Percentiles rank a stretch among this genome's conserved stretches.
phyloP scores from a whole-genome alignment of 2,797 vertebrate genomes.

The Mormyrus proboscirostris region DNA sequence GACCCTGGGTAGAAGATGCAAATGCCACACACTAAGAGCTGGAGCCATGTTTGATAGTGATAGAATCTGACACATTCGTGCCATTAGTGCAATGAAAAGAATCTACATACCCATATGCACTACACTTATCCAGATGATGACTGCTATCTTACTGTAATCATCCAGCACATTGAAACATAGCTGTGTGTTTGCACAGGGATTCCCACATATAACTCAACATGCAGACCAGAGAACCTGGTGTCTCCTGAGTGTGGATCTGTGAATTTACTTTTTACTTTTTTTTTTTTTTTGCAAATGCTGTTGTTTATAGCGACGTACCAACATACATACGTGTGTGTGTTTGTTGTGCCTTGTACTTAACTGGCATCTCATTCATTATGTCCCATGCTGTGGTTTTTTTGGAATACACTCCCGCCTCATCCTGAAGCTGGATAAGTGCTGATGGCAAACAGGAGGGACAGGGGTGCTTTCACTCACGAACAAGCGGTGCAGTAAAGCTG shows the following conservation, averaged over 20 bases:
- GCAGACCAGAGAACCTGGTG: neutral
- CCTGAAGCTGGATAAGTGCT: neutral
- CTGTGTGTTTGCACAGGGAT: neutral
- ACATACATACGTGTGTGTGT: neutral
- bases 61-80: neutral
- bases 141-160: neutral
- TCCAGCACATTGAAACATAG: neutral
- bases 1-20: neutral
- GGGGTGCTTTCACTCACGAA: neutral
- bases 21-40: neutral
- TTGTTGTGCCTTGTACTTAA: neutral
- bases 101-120: neutral
- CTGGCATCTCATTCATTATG: neutral
- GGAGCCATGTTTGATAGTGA: neutral
- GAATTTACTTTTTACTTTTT: neutral
- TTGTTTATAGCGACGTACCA: neutral
- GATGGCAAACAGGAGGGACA: neutral
- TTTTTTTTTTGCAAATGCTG: neutral
- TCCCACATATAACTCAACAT: neutral
- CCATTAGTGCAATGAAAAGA: neutral
- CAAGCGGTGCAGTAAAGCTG: neutral
- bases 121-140: neutral
- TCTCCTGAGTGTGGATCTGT: neutral
- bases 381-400: neutral
- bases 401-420: neutral